These are phyloP conservation scores for Molanna angustata DNA, from an alignment of 2,888 invertebrate genomes.

Conservation along the genomic window DNA sequence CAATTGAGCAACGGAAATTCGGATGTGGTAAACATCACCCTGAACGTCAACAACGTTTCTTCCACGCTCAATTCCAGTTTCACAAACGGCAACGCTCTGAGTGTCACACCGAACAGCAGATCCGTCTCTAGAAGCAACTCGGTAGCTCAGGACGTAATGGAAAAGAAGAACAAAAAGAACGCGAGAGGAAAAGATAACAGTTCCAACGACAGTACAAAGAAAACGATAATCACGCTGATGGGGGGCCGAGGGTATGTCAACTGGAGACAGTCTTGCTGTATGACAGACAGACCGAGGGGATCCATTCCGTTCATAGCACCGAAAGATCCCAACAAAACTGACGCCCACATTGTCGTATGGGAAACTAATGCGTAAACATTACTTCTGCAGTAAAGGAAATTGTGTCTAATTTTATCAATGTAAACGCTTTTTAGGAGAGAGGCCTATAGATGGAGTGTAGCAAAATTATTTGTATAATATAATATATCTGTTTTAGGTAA, in stretches of 20 bases:
- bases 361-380: slow-evolving; percentile 73
- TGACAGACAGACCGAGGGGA: slow-evolving; percentile 50
- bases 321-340: slow-evolving; percentile 73
- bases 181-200: slow-evolving; percentile 36
- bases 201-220: slow-evolving; percentile 41
- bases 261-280: slow-evolving; percentile 74
- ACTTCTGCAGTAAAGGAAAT: not conserved
- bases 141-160: slow-evolving; percentile 34
- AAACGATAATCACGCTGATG: slow-evolving; percentile 79
- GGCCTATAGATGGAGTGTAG: slow-evolving; percentile 18
- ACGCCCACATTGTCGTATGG: slow-evolving; percentile 89
- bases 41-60: slow-evolving; percentile 45
- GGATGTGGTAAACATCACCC: slow-evolving; percentile 52
- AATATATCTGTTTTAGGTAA: too few species aligned
- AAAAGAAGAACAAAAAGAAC: slow-evolving; percentile 41
- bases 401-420: slow-evolving; percentile 13
- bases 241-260: slow-evolving; percentile 87
- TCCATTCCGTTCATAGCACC: slow-evolving; percentile 45
- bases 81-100: slow-evolving; percentile 46
- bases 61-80: slow-evolving; percentile 49
- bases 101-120: slow-evolving; percentile 36
- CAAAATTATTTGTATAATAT: too few species aligned
- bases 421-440: slow-evolving; percentile 25
- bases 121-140: slow-evolving; percentile 46
- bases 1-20: slow-evolving; percentile 45